Base-by-base conservation (phyloP, 2,888 invertebrate genomes). In the Hemicrepidius hirtus region DNA sequence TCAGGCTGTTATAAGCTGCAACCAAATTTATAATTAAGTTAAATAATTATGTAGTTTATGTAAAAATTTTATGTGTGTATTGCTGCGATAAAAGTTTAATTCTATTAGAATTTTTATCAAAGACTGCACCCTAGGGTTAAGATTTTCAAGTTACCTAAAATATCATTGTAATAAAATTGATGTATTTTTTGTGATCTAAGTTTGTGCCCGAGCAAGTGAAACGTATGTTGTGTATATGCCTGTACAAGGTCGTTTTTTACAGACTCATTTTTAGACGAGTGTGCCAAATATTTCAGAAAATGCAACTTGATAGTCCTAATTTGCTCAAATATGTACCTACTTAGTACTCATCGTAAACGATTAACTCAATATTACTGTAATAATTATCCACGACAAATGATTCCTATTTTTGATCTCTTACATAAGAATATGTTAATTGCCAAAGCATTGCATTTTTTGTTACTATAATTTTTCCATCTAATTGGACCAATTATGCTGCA, bases 291-390 rank as follows among this genome's bases (percentile, higher is more conserved):
- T 44, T 57, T 37, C 18, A 13, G 6, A 57, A 9, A 40, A 62
- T 28, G 24, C 69, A 55, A 75, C 76, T 59, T 68, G 66, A 50
- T 60, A 69, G 73, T 75, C 72, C 75, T 73, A 73, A 71, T 68
- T 68, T 75, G 79, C 79, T 79, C 80, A 80, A 80, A 75, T 46
- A 64, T 76, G 78, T 80, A 80, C 79, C 78, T 80, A 77, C 13
- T 37, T 7, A 57, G 78, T 80, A 77, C 13, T 37, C n/a, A 57
- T 10, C 40, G 57, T 41, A 59, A 24, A 13, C n/a, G 18, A 53
- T 49, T n/a, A 16, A 53, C 20, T 44, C 13, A 24, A 13, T 20
- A 10, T 49, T 18, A 21, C 16, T 21, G 49, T 21, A 53, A 21
- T 24, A 21, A 28, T 28, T 70, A 69, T 57, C 68, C 60, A 67